Base-by-base conservation (phyloP, 1,140 invertebrate species). In the Diorhabda sublineata region DNA sequence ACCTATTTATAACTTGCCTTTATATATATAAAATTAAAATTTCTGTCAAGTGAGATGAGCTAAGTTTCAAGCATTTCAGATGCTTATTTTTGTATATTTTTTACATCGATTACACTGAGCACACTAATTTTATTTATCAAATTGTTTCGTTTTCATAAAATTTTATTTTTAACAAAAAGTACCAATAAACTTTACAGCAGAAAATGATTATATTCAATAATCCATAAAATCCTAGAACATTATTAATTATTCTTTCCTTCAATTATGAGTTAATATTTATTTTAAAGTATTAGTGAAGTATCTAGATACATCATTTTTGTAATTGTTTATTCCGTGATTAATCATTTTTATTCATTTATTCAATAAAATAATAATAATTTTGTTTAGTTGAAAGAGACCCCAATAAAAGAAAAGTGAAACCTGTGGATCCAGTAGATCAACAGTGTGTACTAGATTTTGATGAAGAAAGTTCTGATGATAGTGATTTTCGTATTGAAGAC, bases 381-480 rank as follows among this genome's bases (percentile, higher is more conserved):
- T 76, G 86, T 85, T 63, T 80, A 94, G 92, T 92, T 78, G 90
- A 91, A 77, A 83, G 94, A 77, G 92, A 93, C 81, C 91, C 91
- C 1, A 92, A 91, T 47, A 96, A 96, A 80, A 83, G 94, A 64
- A 87, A 89, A 79, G 92, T 96, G 2, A 96, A 95, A 77, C 90
- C 91, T 58, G 90, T 94, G 3, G 93, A 93, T 77, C 90, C 91
- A 59, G 90, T 94, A 3, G 93, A 93, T 76, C 85, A 82, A 63
- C 84, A 91, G 68, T 89, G 91, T 47, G 84, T 95, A 42, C 80
- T 94, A 42, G 90, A 93, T 81, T 92, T 95, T 81, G 94, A 95
- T 83, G 95, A 97, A 80, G 95, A 97, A 80, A 96, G 94, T 82
- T 96, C 95, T 5, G 94, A 96, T 81, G 96, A 98, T 80, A 96